Conservation (phyloP, 2,113 vertebrate species). For the Hiodon tergisus region DNA sequence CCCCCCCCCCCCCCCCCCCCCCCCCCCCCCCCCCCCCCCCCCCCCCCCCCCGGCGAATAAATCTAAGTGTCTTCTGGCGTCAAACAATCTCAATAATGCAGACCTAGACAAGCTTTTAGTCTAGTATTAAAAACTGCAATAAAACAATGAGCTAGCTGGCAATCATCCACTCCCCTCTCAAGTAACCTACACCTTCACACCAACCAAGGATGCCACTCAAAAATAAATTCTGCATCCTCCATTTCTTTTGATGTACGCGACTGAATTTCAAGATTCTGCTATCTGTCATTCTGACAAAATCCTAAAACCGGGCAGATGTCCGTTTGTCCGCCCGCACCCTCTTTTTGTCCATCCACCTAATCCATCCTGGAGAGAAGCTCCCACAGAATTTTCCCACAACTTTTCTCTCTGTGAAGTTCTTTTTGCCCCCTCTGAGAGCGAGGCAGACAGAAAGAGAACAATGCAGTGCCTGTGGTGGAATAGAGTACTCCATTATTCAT, state of each 20-base stretch:
- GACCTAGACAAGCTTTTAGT: slow-evolving; percentile 10
- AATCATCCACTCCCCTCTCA: neutral
- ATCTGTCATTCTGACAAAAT: neutral
- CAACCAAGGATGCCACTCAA: no score
- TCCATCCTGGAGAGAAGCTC: slow-evolving; percentile 1
- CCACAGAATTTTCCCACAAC: neutral
- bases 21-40: no score
- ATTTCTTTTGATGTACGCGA: no score
- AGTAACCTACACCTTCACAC: neutral
- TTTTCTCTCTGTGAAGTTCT: neutral
- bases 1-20: no score
- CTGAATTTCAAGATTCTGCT: neutral
- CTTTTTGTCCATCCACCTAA: slow-evolving; percentile 3
- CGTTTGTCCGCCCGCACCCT: neutral
- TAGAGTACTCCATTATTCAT: slow-evolving; percentile 40
- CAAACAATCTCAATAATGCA: slow-evolving; percentile 19
- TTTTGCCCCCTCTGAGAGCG: neutral
- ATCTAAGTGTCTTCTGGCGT: slow-evolving; percentile 17
- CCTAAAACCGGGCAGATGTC: neutral
- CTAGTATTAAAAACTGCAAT: neutral
- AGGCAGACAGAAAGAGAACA: slow-evolving; percentile 19
- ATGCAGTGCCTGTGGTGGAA: slow-evolving; percentile 25
- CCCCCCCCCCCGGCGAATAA: no score
- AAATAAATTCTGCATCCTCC: no score
- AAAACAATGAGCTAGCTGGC: neutral